Base-by-base conservation (phyloP, 2,888 invertebrate genomes). In the Mylabris sibirica region DNA sequence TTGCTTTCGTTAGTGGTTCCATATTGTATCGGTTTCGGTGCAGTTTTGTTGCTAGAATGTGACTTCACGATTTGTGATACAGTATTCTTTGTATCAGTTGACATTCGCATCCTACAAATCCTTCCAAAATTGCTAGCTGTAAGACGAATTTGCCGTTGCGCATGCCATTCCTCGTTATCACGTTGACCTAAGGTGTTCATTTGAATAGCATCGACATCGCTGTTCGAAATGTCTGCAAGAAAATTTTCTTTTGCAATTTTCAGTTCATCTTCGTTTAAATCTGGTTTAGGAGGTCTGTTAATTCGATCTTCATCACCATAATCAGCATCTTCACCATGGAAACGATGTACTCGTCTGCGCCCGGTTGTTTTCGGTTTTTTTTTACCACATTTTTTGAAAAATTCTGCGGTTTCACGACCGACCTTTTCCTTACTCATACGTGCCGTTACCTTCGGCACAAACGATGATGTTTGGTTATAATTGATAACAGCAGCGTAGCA, bases 41-140 rank as follows among this genome's bases (percentile, higher is more conserved):
- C 35, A 11, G 35, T 35, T 35, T 35, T 11, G 2, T 35, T 11
- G 3, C 8, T 1, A 35, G 9, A 26, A 26, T 26, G 26, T 5
- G 8, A 35, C 9, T 8, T 6, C 8, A 5, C 8, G 4, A 35
- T 35, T 35, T 4, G 1, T 35, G 3, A 11, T 6, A 5, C 35
- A 8, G 8, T 35, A 11, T 35, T 35, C 11, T 35, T 5, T 35
- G 3, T 2, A 35, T 35, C 11, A 11, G 24, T 53, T 22, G 35
- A 44, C 63, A 5, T 3, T 26, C 41, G 14, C 60, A 69, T 66
- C 65, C 64, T 66, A 20, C 60, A 66, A 59, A 71, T 63, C 49
- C 53, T 53, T 24, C 68, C 71, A 68, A 67, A 68, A 59, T 65
- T 68, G 38, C 68, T 65, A 26, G 70, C 67, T 38, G 67, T 70